Evolutionary conservation across 2,888 invertebrate species (phyloP), one percentile per base, ranked within the genome.

Genomic region (Hypomecis atomaria): DNA sequence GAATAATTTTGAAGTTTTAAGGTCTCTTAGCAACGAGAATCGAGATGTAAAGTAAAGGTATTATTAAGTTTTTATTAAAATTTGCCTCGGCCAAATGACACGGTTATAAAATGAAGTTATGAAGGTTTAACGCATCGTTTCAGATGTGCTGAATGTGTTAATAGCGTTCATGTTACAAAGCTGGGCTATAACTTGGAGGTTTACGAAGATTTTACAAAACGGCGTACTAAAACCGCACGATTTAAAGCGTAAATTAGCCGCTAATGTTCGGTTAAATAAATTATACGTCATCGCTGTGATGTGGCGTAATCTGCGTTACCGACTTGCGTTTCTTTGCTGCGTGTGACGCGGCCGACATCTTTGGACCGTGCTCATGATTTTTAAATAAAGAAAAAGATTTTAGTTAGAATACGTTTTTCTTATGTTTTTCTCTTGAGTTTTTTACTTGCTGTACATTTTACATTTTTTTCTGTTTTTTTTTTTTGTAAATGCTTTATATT

Each of bases 81-180:
- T 11, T 33, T 53, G 33, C 42, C 10, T 37, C 43, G 34, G 59
- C 50, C 53, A 44, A 57, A 65, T 61, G 58, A 59, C 43, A 59
- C 67, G 67, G 64, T 62, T 66, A 34, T 65, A 64, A 72, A 72
- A 42, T n/a, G 23, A 43, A 59, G 65, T 59, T 68, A 61, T 65
- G 47, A 58, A 69, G 49, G 48, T 66, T 70, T 65, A 54, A 44
- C 40, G 54, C 49, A 56, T 54, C 44, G 43, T 58, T 55, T 58
- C 5, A 36, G 40, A 53, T 56, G 45, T 58, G 61, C 59, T 63
- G 53, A 61, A 50, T 65, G 37, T 53, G 60, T 55, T 38, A 62
- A 34, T 47, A 50, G 53, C 64, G 56, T 45, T 58, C 37, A 54
- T n/a, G 52, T 10, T 10, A 36, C 66, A 50, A 63, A 56, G 36